A percentile compares a stretch with the other conserved stretches of the same genome.
phyloP scores from a whole-genome alignment of 2,797 vertebrate genomes.

The Etheostoma nigrum region DNA sequence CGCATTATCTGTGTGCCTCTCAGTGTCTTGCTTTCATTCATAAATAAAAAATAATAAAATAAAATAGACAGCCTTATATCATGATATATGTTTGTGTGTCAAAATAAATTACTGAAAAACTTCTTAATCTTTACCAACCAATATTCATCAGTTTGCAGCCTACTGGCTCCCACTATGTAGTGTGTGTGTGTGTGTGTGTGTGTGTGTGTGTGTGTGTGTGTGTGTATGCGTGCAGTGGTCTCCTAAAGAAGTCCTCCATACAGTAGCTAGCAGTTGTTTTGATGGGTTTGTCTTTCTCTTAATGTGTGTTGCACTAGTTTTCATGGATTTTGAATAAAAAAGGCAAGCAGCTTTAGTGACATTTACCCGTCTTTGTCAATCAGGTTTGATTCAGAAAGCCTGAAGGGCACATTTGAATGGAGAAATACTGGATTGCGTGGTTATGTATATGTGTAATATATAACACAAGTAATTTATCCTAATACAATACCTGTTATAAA shows the following conservation, averaged over 20 bases:
- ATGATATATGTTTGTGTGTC: conserved; percentile 4
- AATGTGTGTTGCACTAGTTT: conserved; percentile 31
- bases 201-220: conserved; percentile 4
- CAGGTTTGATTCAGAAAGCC: conserved; percentile 63
- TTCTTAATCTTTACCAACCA: accelerated
- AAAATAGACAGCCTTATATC: neutral
- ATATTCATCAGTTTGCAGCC: neutral
- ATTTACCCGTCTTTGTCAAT: conserved; percentile 41
- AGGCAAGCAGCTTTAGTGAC: conserved; percentile 34
- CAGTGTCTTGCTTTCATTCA: conserved; percentile 42
- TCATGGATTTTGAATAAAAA: conserved; percentile 34
- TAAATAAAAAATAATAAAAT: neutral
- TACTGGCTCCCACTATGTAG: neutral
- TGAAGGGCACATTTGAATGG: conserved; percentile 21
- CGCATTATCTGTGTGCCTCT: conserved; percentile 1
- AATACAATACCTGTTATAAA: conserved; percentile 45
- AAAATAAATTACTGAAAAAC: neutral
- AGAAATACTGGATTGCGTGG: neutral
- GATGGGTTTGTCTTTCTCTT: conserved; percentile 56
- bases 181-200: too few species aligned
- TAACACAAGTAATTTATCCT: neutral
- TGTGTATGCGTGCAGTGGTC: neutral
- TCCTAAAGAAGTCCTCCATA: conserved; percentile 7
- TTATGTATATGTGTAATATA: too few species aligned
- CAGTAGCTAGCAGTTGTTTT: neutral